Conservation (phyloP, 2,888 invertebrate species). For the Tuta absoluta region DNA sequence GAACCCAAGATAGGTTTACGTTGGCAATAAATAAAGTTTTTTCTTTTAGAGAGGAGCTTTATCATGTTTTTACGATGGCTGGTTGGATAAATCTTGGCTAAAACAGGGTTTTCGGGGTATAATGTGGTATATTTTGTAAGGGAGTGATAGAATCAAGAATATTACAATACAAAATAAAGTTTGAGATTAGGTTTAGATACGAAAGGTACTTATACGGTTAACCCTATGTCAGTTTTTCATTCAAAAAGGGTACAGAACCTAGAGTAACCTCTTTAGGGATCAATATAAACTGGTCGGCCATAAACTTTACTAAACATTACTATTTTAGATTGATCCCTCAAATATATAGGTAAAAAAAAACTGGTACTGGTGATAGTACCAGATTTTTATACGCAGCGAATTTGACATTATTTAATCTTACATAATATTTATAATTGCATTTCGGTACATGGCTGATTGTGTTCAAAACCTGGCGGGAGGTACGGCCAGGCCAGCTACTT, state of each 20-base stretch:
- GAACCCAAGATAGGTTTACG: slow-evolving; percentile 49
- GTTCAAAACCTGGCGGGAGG: slow-evolving; percentile 45
- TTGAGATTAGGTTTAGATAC: too few relatives aligned
- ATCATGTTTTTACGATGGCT: slow-evolving; percentile 22
- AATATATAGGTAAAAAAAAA: too few relatives aligned
- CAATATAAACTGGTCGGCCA: too few relatives aligned
- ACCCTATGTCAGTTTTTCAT: too few relatives aligned
- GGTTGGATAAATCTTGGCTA: slow-evolving; percentile 12
- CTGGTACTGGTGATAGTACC: too few relatives aligned
- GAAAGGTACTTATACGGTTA: too few relatives aligned
- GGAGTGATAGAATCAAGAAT: not conserved
- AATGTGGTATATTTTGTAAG: not conserved
- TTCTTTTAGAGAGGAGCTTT: slow-evolving; percentile 23
- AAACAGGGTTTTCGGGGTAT: slow-evolving; percentile 8
- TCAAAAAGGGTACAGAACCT: too few relatives aligned
- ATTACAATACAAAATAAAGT: not conserved
- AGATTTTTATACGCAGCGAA: too few relatives aligned
- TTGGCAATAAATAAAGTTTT: slow-evolving; percentile 28
- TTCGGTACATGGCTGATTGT: slow-evolving; percentile 32
- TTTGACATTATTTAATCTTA: not conserved
- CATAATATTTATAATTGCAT: slow-evolving; percentile 13
- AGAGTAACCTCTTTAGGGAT: too few relatives aligned
- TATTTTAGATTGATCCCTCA: too few relatives aligned
- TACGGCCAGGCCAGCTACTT: slow-evolving; percentile 47
- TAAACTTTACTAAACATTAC: too few relatives aligned